These are phyloP conservation scores for Protula sp. DNA, from an alignment of 2,888 invertebrate genomes.

Conservation along the genomic window DNA sequence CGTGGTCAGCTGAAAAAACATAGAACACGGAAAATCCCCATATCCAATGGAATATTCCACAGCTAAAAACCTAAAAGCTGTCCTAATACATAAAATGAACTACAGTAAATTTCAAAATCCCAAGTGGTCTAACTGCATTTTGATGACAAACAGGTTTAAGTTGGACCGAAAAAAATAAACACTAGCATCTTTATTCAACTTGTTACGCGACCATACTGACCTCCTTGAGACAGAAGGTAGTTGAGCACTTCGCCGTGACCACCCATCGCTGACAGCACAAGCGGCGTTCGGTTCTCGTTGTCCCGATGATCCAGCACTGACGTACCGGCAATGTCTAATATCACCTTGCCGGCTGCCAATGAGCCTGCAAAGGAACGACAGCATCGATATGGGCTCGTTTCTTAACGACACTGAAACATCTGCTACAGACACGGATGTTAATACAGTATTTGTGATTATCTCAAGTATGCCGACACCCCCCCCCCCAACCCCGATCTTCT, in stretches of 20 bases:
- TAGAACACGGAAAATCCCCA: neutral
- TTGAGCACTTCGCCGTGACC: constrained; percentile 54
- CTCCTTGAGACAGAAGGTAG: constrained; percentile 47
- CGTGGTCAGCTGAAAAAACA: constrained; percentile 43
- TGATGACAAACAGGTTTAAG: too few relatives aligned
- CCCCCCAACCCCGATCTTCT: too few relatives aligned
- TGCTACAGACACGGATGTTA: too few relatives aligned
- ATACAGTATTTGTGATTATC: too few relatives aligned
- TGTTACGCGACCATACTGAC: too few relatives aligned
- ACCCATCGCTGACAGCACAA: constrained; percentile 49
- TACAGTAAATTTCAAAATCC: too few relatives aligned
- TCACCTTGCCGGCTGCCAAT: constrained; percentile 42
- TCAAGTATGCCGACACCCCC: too few relatives aligned
- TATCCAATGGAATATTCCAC: neutral
- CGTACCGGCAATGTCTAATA: constrained; percentile 44
- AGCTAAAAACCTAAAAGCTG: neutral
- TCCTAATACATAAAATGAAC: too few relatives aligned
- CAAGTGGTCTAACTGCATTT: too few relatives aligned
- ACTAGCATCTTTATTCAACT: too few relatives aligned
- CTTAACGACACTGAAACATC: neutral
- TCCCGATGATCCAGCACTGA: constrained; percentile 40
- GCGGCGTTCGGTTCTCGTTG: constrained; percentile 41
- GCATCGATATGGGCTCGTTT: neutral
- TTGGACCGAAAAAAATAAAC: too few relatives aligned
- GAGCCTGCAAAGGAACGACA: constrained; percentile 35